Conservation (phyloP, 2,797 vertebrate species). For the Semaprochilodus insignis region DNA sequence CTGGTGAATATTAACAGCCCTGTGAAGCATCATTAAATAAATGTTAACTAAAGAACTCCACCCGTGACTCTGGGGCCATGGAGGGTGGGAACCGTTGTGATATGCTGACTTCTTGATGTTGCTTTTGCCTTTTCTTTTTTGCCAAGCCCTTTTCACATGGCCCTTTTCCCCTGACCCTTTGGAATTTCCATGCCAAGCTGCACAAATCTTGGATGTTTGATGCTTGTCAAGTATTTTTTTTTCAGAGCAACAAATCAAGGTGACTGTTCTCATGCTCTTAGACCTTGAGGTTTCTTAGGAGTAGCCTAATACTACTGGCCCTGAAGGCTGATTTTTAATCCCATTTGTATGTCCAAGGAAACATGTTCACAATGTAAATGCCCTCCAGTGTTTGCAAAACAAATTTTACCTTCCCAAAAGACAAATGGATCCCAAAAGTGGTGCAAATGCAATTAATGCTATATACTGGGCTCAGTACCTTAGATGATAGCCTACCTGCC, state of each 20-base stretch:
- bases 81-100: conserved; percentile 76
- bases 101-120: conserved; percentile 68
- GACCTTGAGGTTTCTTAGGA: neutral
- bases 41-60: conserved; percentile 67
- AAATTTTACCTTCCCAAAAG: neutral
- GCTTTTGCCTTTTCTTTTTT: conserved; percentile 56
- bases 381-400: neutral
- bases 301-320: neutral
- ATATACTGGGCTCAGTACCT: conserved; percentile 3
- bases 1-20: conserved; percentile 35
- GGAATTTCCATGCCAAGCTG: conserved; percentile 38
- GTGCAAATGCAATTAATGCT: neutral
- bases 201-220: neutral
- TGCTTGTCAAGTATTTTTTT: neutral
- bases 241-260: conserved; percentile 9
- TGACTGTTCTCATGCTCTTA: conserved; percentile 34
- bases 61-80: conserved; percentile 71
- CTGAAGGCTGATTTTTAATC: conserved; percentile 3
- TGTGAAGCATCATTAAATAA: conserved; percentile 56
- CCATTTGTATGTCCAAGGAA: neutral
- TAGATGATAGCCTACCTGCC: neutral
- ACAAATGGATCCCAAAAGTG: neutral
- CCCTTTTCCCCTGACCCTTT: conserved; percentile 51
- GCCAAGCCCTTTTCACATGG: conserved; percentile 53
- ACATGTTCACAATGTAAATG: conserved; percentile 22